Conservation (phyloP, 2,113 vertebrate genomes). For the Myiagra hebetior region DNA sequence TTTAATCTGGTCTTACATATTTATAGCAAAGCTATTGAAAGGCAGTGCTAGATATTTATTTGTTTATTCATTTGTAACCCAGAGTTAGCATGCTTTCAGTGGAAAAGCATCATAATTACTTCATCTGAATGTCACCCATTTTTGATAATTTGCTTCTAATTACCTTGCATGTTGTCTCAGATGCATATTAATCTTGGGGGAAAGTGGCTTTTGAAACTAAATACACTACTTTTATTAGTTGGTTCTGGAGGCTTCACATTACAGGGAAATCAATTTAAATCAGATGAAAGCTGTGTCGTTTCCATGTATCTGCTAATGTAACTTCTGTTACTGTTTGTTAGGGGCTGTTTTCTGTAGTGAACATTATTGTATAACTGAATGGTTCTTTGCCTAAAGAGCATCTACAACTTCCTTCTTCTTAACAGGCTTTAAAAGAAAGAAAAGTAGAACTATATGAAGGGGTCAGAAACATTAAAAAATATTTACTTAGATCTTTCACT, state of each 20-base stretch:
- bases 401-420: not conserved
- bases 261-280: not conserved
- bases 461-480: not conserved
- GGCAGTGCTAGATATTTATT: not conserved
- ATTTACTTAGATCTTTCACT: not conserved
- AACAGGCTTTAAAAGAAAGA: not conserved
- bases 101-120: not conserved
- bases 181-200: not conserved
- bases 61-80: not conserved
- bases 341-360: not conserved
- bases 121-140: not conserved
- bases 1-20: not conserved
- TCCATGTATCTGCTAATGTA: not conserved
- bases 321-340: not conserved
- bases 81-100: not conserved
- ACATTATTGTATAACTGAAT: not conserved
- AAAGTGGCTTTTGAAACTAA: not conserved
- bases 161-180: not conserved
- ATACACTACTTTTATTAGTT: not conserved
- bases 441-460: not conserved
- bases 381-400: not conserved
- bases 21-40: not conserved
- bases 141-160: not conserved
- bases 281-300: not conserved
- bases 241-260: not conserved